These are phyloP conservation scores for Paradoxurus hermaphroditus DNA, from an alignment of 2,113 vertebrate genomes.

Conservation along the genomic window DNA sequence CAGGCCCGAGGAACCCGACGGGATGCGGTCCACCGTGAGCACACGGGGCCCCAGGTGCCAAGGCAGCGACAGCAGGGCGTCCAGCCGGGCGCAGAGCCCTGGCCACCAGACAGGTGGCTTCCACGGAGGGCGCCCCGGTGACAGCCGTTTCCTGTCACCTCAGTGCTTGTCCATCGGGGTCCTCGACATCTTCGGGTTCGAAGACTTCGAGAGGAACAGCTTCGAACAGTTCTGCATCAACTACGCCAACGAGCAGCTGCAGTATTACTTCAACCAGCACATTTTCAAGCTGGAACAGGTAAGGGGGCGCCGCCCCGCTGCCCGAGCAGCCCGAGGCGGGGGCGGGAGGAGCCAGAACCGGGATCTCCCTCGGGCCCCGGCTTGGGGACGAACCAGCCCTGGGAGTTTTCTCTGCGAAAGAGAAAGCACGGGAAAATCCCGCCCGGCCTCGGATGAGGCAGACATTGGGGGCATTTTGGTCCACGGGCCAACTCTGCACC, in stretches of 20 bases:
- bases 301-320: background rate
- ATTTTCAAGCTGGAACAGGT: slow-evolving; percentile 99
- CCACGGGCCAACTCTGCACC: background rate
- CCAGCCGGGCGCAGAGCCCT: background rate
- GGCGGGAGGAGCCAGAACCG: background rate
- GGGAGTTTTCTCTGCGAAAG: background rate
- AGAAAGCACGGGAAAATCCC: background rate
- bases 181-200: slow-evolving; percentile 98
- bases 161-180: slow-evolving; percentile 98
- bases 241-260: slow-evolving; percentile 98
- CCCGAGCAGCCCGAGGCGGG: background rate
- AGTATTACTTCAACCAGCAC: slow-evolving; percentile 99
- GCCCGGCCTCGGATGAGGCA: background rate
- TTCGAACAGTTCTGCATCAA: slow-evolving; percentile 99
- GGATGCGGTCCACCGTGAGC: background rate
- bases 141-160: background rate
- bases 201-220: slow-evolving; percentile 97
- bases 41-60: background rate
- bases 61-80: background rate
- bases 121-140: fast-evolving
- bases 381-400: background rate
- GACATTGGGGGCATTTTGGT: background rate
- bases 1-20: background rate
- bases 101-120: no score
- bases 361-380: background rate